Evolutionary conservation across 2,888 invertebrate species (phyloP), one percentile per base, ranked within the genome.

Genomic region (Mamestra brassicae): DNA sequence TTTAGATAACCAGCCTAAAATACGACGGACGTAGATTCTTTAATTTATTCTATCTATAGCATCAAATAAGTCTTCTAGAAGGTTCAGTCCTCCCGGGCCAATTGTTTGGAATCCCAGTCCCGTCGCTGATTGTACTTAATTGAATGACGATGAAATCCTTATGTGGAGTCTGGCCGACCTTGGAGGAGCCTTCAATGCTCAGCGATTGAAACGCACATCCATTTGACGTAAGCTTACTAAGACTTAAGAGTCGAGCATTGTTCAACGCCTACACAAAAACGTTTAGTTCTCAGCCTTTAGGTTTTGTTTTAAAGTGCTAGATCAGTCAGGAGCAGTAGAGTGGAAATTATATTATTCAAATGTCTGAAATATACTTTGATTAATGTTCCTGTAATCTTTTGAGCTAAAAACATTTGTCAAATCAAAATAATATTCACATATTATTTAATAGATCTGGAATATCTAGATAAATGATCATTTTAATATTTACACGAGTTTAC

Each of bases 71-170:
- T 74, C n/a, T 50, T 11, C n/a, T 7, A 34, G 63, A 76, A 85
- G 63, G 76, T 78, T 72, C 70, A 73, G 65, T 87, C 63, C 78
- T 68, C 78, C 68, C 42, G 63, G 66, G 70, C 52, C 77, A 74
- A 77, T 84, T 79, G 80, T 84, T 83, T 82, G 61, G 79, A 82
- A 83, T 82, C 81, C 81, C 64, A 74, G 67, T 80, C 80, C 78
- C 45, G 67, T 77, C 81, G 83, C 83, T 77, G 74, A 78, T 76
- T 82, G 93, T 94, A 93, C 63, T 93, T 85, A 90, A 93, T 94
- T 92, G 92, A 94, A 94, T 95, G 89, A 87, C 90, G 87, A 78
- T 80, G 82, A 68, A 62, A 45, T 90, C 94, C 95, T 90, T 93
- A 90, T 91, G 84, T 80, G 91, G 93, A 88, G 88, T 87, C 89